Evolutionary conservation across 2,888 invertebrate species (phyloP), one percentile per base, ranked within the genome.

Genomic region (Diogma glabrata): DNA sequence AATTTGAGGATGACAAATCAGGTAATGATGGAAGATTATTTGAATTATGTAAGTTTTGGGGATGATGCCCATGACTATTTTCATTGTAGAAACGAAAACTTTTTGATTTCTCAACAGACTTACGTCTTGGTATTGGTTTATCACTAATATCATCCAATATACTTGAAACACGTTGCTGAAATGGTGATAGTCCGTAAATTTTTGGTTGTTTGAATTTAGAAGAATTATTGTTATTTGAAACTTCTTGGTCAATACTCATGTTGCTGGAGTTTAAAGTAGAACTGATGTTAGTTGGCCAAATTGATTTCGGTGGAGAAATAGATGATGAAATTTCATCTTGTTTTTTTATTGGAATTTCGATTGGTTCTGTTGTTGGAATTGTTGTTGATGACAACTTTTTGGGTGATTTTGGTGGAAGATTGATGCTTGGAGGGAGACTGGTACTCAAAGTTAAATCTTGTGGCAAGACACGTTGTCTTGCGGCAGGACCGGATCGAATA

Each of bases 51-150:
- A 38, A 30, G 47, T 51, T 50, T 45, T 17, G 24, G 16, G 52
- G 7, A 14, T 16, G 16, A 26, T n/a, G 14, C 17, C 52, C 22
- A 26, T 28, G 46, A 20, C 51, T 52, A 8, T 19, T 28, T 58
- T 77, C 76, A 26, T 76, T 74, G 55, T 76, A 73, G 62, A 75
- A 75, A 60, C 79, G 77, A 67, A 85, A 84, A 61, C 84, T 85
- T 56, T 82, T 81, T 3, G 84, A 82, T 64, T 85, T 85, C 49
- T 80, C 76, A 20, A 84, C 76, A 19, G 78, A 75, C 64, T 76
- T 78, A 56, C 74, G 71, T 24, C 72, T 66, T 60, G 71, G 74
- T 23, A 67, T 62, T 57, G 71, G 65, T 51, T 70, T 55, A 8
- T 68, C 71, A 5, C 71, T 68, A 30, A 64, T 64, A 4, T 65